Conservation (phyloP, 1,140 invertebrate genomes). For the Coboldia fuscipes region DNA sequence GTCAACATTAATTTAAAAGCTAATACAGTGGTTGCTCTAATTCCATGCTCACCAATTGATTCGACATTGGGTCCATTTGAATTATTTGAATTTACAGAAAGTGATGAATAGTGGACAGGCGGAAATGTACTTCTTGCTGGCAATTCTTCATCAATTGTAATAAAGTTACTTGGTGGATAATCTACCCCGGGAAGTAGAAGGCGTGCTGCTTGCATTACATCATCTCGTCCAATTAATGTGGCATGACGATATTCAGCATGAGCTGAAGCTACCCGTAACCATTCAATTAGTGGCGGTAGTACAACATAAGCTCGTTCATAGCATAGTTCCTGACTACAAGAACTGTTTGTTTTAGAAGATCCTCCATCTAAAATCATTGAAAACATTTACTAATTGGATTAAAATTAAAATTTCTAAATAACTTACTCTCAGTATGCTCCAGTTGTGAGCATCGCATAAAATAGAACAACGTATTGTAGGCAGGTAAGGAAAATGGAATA, state of each 20-base stretch:
- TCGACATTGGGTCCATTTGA: slow-evolving; percentile 5
- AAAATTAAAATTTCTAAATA: too few relatives aligned
- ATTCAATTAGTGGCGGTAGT: slow-evolving; percentile 67
- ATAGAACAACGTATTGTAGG: slow-evolving; percentile 61
- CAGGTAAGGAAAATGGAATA: slow-evolving; percentile 36
- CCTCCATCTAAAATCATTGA: too few relatives aligned
- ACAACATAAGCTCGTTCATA: slow-evolving; percentile 73
- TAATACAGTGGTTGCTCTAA: slow-evolving; percentile 45
- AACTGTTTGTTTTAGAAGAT: too few relatives aligned
- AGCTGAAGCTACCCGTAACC: slow-evolving; percentile 60
- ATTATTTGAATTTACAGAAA: neutral
- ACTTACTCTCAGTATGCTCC: slow-evolving; percentile 22
- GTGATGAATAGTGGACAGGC: slow-evolving; percentile 3
- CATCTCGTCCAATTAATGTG: slow-evolving; percentile 58
- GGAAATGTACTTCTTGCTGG: slow-evolving; percentile 18
- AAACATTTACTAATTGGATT: too few relatives aligned
- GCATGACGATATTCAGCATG: slow-evolving; percentile 66
- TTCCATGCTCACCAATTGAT: slow-evolving; percentile 20
- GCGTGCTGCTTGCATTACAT: slow-evolving; percentile 69
- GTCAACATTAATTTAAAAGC: slow-evolving; percentile 60
- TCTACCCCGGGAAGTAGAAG: slow-evolving; percentile 70
- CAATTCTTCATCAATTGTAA: slow-evolving; percentile 29
- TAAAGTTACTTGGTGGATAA: slow-evolving; percentile 56
- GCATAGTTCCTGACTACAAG: slow-evolving; percentile 58
- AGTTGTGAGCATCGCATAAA: slow-evolving; percentile 79